Percentiles rank a stretch among this genome's conserved stretches.
These are phyloP conservation scores for Gorsachius magnificus DNA, from an alignment of 2,797 vertebrate genomes.

Conservation along the genomic window DNA sequence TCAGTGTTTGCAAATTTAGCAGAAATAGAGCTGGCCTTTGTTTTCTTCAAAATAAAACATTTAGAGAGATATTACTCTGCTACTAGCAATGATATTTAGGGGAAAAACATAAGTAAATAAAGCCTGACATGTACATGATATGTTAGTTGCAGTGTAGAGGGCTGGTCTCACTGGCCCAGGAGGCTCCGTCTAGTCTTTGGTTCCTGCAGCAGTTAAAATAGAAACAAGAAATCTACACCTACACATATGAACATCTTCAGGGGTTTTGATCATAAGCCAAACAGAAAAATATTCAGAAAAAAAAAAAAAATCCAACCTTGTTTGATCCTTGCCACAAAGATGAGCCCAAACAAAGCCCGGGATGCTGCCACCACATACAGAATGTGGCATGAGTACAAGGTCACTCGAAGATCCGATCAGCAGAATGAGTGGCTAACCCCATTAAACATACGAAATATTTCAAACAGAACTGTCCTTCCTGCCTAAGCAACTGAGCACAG, in stretches of 20 bases:
- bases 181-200: neutral
- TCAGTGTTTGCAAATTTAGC: conserved; percentile 34
- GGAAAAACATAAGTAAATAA: neutral
- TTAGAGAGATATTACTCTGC: neutral
- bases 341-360: neutral
- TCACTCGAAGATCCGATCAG: neutral
- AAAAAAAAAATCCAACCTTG: neutral
- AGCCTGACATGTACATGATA: neutral
- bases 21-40: neutral
- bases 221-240: neutral
- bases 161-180: neutral
- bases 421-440: neutral
- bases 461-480: neutral
- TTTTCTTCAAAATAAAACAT: neutral
- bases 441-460: neutral
- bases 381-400: neutral
- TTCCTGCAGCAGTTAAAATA: neutral
- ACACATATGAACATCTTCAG: neutral
- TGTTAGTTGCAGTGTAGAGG: neutral
- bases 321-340: neutral
- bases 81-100: neutral
- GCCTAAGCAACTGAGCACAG: neutral
- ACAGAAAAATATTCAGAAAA: neutral
- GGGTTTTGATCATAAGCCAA: neutral
- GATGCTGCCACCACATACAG: neutral